Base-by-base conservation (phyloP, 2,113 vertebrate species). In the Baryphthengus martii region DNA sequence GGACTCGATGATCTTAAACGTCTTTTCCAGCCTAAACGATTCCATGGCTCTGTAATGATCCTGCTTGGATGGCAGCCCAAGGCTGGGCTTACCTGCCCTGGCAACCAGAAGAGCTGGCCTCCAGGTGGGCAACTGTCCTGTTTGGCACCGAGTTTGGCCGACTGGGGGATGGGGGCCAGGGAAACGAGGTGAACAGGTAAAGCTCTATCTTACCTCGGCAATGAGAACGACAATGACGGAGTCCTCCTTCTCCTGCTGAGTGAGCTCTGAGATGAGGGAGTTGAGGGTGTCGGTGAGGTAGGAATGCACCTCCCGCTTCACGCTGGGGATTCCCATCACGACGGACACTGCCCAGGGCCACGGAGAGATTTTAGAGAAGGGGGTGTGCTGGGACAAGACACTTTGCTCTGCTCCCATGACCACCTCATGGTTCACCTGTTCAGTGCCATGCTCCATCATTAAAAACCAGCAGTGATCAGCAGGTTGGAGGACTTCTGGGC, bases 281-380 rank as follows among this genome's bases (percentile, higher is more conserved):
- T 97, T 99, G 96, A 99, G 98, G 4, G 99, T 99, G 98, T 99
- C 99, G 0, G 99, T 99, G 98, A 99, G 98, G 97, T 99, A 99
- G 23, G 99, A 99, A 94, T 99, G 99, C 52, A 99, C 99, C 97
- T 99, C 99, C 68, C 99, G 98, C 97, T 99, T 99, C 96, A 99
- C 99, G 13, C 99, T 99, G 80, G 99, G 99, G 74, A 99, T 98
- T 31, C 99, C 99, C 99, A 99, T 99, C 96, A 99, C 99, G 63
- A 99, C 98, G 10, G 99, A 99, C 92, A 99, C 99, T 99, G 97
- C 72, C 73, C 93, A 56, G 90, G 66, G 90, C 66, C 93, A 96
- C 5, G 78, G 65, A 94, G 91, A 94, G 83, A 75, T 68, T 89
- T 96, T 72, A 96, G 96, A 95, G 49, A 44, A 17, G 65, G 71